Evolutionary conservation across 2,888 invertebrate genomes (phyloP), one percentile per base, ranked within the genome.

Genomic region (Cerastis leucographa): DNA sequence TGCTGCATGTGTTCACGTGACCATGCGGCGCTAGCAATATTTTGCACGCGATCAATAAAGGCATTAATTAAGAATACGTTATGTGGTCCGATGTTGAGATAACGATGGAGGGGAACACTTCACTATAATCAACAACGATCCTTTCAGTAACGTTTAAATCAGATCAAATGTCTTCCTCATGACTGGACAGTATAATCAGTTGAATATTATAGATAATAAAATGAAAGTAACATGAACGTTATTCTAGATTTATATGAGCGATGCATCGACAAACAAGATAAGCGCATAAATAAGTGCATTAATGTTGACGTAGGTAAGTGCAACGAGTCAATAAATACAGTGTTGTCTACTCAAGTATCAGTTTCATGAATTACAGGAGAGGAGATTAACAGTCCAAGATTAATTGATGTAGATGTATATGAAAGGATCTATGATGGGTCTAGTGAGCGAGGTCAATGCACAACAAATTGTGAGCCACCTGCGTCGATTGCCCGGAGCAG

Each of bases 31-130:
- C 81, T 77, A 82, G 74, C 74, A 72, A 84, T 78, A 83, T 76
- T 87, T 83, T 82, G 89, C 91, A 91, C 89, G 91, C 92, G 91
- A 92, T 92, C 92, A 93, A 93, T 93, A 91, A 91, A 91, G 88
- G 88, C 91, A 91, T 91, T 92, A 92, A 92, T 92, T 91, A 89
- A 90, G 87, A 90, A 89, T 88, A 90, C 86, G 86, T 83, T 84
- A 89, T 85, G 87, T 87, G 86, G 80, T 78, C 84, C 46, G 81
- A 89, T 87, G 81, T 84, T 76, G 85, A 85, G 91, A 92, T 92
- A 92, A 91, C 89, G 87, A 86, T 76, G 71, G 69, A 81, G 54
- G 76, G 73, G 79, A 82, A 71, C 76, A 80, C 76, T 81, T 78
- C 49, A 56, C 78, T 64, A 69, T 69, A 64, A 65, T 81, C 81